Evolutionary conservation across 2,888 invertebrate species (phyloP), one percentile per base, ranked within the genome.

Genomic region (Theodoxus fluviatilis): DNA sequence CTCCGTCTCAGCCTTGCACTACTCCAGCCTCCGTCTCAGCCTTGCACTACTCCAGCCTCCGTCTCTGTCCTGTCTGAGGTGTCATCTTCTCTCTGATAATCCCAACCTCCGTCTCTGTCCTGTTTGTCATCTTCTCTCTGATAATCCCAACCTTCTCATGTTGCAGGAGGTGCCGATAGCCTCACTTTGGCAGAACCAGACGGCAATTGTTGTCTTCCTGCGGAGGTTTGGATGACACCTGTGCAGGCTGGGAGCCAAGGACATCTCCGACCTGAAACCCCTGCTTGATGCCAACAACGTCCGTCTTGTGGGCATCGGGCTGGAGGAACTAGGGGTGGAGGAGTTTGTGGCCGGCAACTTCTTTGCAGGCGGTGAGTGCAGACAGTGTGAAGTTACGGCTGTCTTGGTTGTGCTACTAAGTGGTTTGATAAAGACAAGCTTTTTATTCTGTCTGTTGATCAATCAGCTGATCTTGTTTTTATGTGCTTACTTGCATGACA

Each of bases 141-240:
- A n/a, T n/a, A n/a, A n/a, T n/a, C n/a, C n/a, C n/a, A n/a, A n/a
- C n/a, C n/a, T n/a, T 67, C 38, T 64, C 47, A n/a, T 25, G 25
- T 77, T 77, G 35, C 79, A 85, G 85, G 81, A 75, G 6, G 87
- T 90, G 1, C 86, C 90, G 33, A 75, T 92, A 80, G 90, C 89
- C 75, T 89, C 86, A 33, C 88, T 92, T 37, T 92, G 92, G 91
- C 65, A 80, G 76, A 88, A 91, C n/a, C 88, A 90, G 76, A 88
- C 90, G 77, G 90, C 90, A 18, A 91, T 91, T 1, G 88, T 92
- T 40, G 87, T 91, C 18, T 92, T 92, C 85, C 90, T 92, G 79
- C 89, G 92, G 0, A 89, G 92, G 18, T 92, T 92, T 90, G 92
- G 92, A 57, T 92, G 92, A 87, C 88, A 90, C 85, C 89, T 91